These are phyloP conservation scores for Onychorhynchus coronatus DNA, from an alignment of 2,113 vertebrate species.

Conservation along the genomic window DNA sequence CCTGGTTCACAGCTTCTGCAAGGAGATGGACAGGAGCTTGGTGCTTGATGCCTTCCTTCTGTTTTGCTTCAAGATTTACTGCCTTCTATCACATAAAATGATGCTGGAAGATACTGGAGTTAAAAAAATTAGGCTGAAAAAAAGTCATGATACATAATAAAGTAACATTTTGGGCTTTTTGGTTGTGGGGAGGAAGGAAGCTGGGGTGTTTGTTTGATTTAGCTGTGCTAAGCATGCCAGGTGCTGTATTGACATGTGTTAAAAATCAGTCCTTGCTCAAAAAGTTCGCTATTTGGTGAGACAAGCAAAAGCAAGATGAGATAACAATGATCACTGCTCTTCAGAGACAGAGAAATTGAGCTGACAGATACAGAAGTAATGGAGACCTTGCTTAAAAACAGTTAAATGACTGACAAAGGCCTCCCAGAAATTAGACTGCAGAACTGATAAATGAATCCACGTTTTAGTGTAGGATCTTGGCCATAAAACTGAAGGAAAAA, in stretches of 20 bases:
- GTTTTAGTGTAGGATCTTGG: background rate
- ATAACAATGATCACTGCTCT: background rate
- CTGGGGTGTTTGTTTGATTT: background rate
- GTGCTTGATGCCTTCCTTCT: background rate
- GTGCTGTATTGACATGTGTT: background rate
- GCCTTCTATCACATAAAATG: background rate
- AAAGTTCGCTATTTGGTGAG: background rate
- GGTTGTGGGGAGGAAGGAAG: background rate
- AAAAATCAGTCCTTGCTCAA: background rate
- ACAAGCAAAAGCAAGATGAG: background rate
- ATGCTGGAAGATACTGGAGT: background rate
- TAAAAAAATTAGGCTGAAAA: background rate
- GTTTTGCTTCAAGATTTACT: background rate
- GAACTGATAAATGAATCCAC: background rate
- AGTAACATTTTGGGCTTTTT: background rate
- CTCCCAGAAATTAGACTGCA: background rate
- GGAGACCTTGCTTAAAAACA: background rate
- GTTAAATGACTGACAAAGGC: background rate
- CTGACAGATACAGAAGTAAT: background rate
- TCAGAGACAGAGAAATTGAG: background rate
- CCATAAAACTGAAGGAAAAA: background rate
- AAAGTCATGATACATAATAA: fast-evolving
- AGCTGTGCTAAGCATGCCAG: no score
- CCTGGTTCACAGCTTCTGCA: fast-evolving
- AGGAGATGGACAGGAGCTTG: background rate